Base-by-base conservation (phyloP, 2,888 invertebrate genomes). In the Magallana nippona region DNA sequence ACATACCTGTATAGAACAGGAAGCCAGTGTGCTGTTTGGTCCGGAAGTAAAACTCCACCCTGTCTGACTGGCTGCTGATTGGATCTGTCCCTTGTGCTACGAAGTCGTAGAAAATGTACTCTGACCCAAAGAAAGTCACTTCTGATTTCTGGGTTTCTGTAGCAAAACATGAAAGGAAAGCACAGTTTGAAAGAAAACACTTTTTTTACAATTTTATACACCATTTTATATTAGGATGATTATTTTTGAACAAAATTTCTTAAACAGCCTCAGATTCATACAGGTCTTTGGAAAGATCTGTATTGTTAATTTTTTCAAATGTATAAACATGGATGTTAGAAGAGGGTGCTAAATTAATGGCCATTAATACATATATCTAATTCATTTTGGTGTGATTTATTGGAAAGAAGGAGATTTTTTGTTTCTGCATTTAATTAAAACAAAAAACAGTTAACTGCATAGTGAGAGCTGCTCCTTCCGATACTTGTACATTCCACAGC, bases 101-200 rank as follows among this genome's bases (percentile, higher is more conserved):
- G 91, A 98, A 95, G 95, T 98, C 97, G 95, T 98, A 98, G 82
- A 97, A 97, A 83, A 98, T 96, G 95, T 97, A 98, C 95, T 98
- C 98, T 0, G 96, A 96, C 10, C 98, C 98, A 83, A 97, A 96
- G 94, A 98, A 98, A 84, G 98, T 98, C 11, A 98, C 98, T 95
- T 98, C 98, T 82, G 98, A 97, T 63, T 98, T 98, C 15, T 97
- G 97, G 95, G 97, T 98, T 94, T 98, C 98, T 98, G 96, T 13
- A 93, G 96, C 94, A 93, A 94, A 94, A 89, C 89, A 79, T 87
- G 77, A 78, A 55, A 55, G 63, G 13, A 58, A 55, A n/a, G 10
- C 5, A 60, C 19, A 60, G 19, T 19, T 60, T 3, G 8, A 44
- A 44, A 44, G 44, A 60, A 15, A 19, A 60, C 19, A 60, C 8